Conservation (phyloP, 2,113 vertebrate species). For the Tachuris rubrigastra region DNA sequence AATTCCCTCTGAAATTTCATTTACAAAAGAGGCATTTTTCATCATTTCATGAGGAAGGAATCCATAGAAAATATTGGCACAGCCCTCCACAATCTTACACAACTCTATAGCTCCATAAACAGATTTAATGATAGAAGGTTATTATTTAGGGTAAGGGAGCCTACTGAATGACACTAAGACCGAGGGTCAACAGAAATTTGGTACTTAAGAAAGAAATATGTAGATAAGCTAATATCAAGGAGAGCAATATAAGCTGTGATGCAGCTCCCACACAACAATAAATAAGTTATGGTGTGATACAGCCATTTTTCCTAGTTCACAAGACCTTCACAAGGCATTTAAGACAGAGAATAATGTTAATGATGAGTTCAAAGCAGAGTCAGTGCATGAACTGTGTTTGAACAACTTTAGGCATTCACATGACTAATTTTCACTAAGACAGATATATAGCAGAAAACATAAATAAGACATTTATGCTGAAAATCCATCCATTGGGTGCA, state of each 20-base stretch:
- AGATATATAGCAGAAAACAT: accelerated
- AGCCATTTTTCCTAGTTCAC: not conserved
- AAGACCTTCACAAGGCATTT: not conserved
- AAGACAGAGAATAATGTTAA: not conserved
- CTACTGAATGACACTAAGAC: not conserved
- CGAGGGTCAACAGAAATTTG: not conserved
- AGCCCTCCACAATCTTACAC: not conserved
- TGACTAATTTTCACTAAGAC: not conserved
- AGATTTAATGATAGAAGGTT: not conserved
- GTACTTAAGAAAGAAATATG: not conserved
- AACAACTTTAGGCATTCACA: not conserved
- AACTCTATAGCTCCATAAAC: not conserved
- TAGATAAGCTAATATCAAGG: not conserved
- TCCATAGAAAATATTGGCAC: not conserved
- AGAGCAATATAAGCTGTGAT: not conserved
- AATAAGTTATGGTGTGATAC: not conserved
- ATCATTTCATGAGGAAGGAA: not conserved
- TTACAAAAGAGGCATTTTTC: not conserved
- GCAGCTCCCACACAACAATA: not conserved
- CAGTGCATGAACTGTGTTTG: not conserved
- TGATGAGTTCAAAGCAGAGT: not conserved
- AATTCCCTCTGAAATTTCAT: not conserved
- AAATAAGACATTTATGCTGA: not conserved
- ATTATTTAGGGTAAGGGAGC: not conserved
- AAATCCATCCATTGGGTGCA: not conserved